Evolutionary conservation across 2,797 vertebrate species (phyloP), one percentile per base, ranked within the genome.

Genomic region (Bradypodion pumilum): DNA sequence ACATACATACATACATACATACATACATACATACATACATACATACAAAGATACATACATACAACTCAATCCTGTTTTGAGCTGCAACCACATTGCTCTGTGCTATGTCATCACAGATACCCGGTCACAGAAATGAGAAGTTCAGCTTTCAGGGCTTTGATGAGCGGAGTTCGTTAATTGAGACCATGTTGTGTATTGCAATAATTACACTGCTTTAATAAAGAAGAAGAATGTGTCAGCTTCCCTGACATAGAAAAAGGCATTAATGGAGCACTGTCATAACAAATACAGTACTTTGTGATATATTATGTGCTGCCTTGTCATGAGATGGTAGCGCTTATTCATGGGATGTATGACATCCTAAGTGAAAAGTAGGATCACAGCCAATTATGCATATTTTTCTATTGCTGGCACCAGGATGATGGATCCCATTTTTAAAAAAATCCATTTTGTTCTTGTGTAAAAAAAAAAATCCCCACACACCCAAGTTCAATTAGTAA

Each of bases 231-330:
- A 80, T 2, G 60, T 59, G 37, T 35, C 49, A 60, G 37, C 52
- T 80, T 66, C 29, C 5, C 63, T 69, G 73, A 80, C 52, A 70
- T 49, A 62, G 4, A 70, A 27, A 63, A 69, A 49, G 19, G 49
- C 65, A 63, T 77, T 81, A 81, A 85, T 77, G 73, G 84, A 70
- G 77, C 76, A 12, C 73, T 52, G 52, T 76, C 65, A 85, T 81
- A 81, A 85, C 52, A 76, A 81, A 81, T 60, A 76, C 74, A 80
- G 23, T 23, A 35, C 72, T 80, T n/a, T 15, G 32, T 49, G 49
- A 60, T 81, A 62, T 63, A 76, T 81, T 69, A 81, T 81, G 52
- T 8, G 10, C 49, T 81, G 37, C 40, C 52, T 76, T 49, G 49
- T 81, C 27, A 16, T 66, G 40, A 68, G 63, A 46, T 80, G 40